Conservation (phyloP, 1,140 invertebrate species). For the Acromyrmex charruanus region DNA sequence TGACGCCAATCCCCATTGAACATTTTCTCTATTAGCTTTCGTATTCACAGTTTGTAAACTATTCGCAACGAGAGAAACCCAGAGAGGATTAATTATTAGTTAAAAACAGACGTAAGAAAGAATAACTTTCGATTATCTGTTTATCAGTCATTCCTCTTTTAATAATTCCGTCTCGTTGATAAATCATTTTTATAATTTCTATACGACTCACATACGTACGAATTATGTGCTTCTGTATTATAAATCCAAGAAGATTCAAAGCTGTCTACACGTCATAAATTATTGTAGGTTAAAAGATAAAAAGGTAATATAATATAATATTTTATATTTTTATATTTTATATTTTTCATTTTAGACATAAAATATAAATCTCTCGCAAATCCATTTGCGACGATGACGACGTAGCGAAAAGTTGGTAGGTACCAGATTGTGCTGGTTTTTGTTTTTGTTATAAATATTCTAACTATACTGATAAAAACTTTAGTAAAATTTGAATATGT, state of each 20-base stretch:
- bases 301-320: background rate
- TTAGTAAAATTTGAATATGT: background rate
- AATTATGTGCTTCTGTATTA: background rate
- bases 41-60: background rate
- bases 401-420: background rate
- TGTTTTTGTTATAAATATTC: background rate
- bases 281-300: background rate
- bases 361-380: too few relatives aligned
- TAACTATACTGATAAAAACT: background rate
- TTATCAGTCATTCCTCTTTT: background rate
- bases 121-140: background rate
- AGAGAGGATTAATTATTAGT: conserved; percentile 1
- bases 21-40: conserved; percentile 17
- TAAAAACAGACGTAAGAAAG: background rate
- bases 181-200: background rate
- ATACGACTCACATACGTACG: background rate
- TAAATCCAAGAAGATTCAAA: conserved; percentile 10
- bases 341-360: background rate
- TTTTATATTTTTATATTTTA: background rate
- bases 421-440: background rate
- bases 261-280: background rate
- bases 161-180: background rate
- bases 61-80: background rate
- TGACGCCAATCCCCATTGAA: conserved; percentile 13
- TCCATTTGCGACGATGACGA: background rate